Evolutionary conservation across 2,888 invertebrate species (phyloP).

Genomic region (Lycaena phlaeas): DNA sequence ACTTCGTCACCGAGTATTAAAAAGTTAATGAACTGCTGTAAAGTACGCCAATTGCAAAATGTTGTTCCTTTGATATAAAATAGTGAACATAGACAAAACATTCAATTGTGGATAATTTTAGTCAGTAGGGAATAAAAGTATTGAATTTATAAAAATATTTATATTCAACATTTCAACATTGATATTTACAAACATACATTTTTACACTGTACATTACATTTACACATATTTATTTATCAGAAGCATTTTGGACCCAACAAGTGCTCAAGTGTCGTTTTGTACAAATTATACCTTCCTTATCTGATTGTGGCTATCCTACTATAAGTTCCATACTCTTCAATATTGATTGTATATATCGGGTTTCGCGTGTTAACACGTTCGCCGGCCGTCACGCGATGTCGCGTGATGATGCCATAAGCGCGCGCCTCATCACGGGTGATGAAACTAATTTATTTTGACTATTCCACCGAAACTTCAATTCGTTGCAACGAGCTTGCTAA

Average conservation of each 20-base stretch:
- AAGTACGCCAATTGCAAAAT: too few relatives aligned
- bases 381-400: too few relatives aligned
- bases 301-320: not conserved
- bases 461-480: not conserved
- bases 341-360: not conserved
- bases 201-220: slow-evolving; percentile 39
- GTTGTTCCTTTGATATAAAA: too few relatives aligned
- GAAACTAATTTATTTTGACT: not conserved
- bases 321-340: not conserved
- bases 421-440: not conserved
- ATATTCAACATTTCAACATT: slow-evolving; percentile 58
- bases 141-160: slow-evolving; percentile 36
- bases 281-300: not conserved
- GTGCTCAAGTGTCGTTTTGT: slow-evolving; percentile 17
- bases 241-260: slow-evolving; percentile 29
- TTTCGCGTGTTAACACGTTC: not conserved
- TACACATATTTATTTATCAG: slow-evolving; percentile 24
- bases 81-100: too few relatives aligned
- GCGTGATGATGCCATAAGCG: too few relatives aligned
- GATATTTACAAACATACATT: slow-evolving; percentile 42
- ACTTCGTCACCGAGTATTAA: too few relatives aligned
- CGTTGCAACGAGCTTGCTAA: too few relatives aligned
- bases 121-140: not conserved
- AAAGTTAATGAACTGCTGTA: too few relatives aligned
- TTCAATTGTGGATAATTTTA: too few relatives aligned